phyloP scores from a whole-genome alignment of 2,113 vertebrate species.

The Scalopus aquaticus region DNA sequence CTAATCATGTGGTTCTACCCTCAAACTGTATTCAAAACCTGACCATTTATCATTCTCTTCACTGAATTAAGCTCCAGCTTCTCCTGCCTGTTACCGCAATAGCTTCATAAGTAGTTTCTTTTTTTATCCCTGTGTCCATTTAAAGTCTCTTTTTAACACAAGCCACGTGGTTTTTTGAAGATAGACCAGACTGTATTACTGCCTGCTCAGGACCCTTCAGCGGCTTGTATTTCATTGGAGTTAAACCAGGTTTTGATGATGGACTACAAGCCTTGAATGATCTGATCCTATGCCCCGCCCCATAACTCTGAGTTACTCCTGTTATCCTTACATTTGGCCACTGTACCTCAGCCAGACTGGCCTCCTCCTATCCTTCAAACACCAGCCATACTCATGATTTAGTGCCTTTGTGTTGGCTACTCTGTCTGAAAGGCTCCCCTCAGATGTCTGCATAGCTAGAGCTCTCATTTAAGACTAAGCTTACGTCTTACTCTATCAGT shows the following conservation, averaged over 20 bases:
- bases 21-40: not conserved
- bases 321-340: not conserved
- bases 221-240: not conserved
- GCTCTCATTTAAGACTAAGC: not conserved
- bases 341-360: not conserved
- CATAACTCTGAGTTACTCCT: not conserved
- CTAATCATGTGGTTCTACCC: not conserved
- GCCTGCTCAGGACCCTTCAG: not conserved
- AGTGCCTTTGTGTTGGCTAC: not conserved
- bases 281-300: not conserved
- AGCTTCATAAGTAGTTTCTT: not conserved
- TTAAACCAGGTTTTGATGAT: not conserved
- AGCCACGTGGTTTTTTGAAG: not conserved
- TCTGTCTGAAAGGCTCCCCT: not conserved
- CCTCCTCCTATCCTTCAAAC: not conserved
- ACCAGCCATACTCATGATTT: not conserved
- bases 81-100: too few species aligned
- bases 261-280: not conserved
- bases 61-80: too few species aligned
- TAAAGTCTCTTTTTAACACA: not conserved
- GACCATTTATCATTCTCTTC: not conserved
- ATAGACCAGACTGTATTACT: not conserved
- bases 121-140: not conserved
- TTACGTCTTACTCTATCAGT: not conserved
- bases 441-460: not conserved